phyloP scores from a whole-genome alignment of 1,140 invertebrate genomes.

The Neodiprion fabricii region DNA sequence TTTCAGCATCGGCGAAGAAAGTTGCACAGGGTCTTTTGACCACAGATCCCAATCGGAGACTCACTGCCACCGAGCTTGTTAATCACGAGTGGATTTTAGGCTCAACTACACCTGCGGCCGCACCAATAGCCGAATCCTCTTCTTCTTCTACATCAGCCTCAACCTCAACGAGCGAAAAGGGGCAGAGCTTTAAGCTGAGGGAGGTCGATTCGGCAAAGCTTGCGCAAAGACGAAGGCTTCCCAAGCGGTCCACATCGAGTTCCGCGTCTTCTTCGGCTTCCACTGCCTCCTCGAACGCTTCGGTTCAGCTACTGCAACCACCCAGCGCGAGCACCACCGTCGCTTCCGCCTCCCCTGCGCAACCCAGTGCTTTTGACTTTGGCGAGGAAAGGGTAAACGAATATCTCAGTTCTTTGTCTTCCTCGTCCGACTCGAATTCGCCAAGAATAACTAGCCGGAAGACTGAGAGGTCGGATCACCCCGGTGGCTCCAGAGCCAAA shows the following conservation, averaged over 20 bases:
- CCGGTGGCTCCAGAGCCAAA: background rate
- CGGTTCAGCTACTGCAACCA: constrained; percentile 35
- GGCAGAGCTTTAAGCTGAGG: constrained; percentile 76
- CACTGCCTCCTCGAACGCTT: constrained; percentile 46
- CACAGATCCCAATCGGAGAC: constrained; percentile 76
- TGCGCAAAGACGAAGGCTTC: constrained; percentile 72
- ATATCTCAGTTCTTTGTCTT: constrained; percentile 62
- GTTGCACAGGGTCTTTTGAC: constrained; percentile 80
- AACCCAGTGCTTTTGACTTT: constrained; percentile 63
- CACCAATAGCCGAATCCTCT: constrained; percentile 54
- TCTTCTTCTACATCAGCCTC: constrained; percentile 66
- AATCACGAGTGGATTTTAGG: constrained; percentile 71
- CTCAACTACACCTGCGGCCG: constrained; percentile 65
- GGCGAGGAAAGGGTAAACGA: constrained; percentile 64
- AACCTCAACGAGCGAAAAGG: constrained; percentile 74
- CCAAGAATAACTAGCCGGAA: constrained; percentile 27
- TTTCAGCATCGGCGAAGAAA: constrained; percentile 78
- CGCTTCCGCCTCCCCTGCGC: constrained; percentile 32
- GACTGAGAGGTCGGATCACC: background rate
- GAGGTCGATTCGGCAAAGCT: constrained; percentile 70
- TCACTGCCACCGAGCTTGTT: constrained; percentile 72
- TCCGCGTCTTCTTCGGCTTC: constrained; percentile 56
- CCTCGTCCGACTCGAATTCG: constrained; percentile 52
- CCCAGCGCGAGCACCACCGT: constrained; percentile 33
- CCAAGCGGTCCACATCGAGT: constrained; percentile 67